Percentiles rank a stretch among this genome's conserved stretches.
These are phyloP conservation scores for Synanthedon tipuliformis DNA, from an alignment of 2,888 invertebrate genomes.

Conservation along the genomic window DNA sequence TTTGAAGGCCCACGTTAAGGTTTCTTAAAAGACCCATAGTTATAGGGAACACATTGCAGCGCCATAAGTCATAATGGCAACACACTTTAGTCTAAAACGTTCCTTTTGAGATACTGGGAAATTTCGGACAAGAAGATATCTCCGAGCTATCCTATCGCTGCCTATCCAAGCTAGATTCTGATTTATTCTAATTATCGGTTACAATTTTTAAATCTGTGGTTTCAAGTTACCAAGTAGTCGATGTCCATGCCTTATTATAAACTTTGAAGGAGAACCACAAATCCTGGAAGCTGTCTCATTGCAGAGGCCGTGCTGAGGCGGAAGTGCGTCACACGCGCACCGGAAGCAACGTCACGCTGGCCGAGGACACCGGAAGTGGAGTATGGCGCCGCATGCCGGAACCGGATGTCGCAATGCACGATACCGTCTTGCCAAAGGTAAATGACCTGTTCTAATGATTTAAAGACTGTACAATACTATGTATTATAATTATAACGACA, in stretches of 20 bases:
- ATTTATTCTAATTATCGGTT: no score
- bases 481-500: no score
- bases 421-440: slow-evolving; percentile 39
- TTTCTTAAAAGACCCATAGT: no score
- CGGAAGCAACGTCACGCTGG: slow-evolving; percentile 49
- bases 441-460: slow-evolving; percentile 36
- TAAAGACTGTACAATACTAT: neutral
- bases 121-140: no score
- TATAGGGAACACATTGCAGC: no score
- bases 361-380: slow-evolving; percentile 48
- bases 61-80: no score
- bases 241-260: neutral
- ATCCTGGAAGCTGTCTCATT: slow-evolving; percentile 11
- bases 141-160: no score
- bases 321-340: slow-evolving; percentile 55
- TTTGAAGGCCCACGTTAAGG: no score
- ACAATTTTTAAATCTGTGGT: no score
- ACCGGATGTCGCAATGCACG: slow-evolving; percentile 48
- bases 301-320: slow-evolving; percentile 22
- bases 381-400: slow-evolving; percentile 53
- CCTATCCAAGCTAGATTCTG: no score
- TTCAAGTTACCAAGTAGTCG: neutral
- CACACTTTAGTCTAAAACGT: no score
- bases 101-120: no score
- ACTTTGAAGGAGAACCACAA: neutral